phyloP scores from a whole-genome alignment of 37 sponge, comb jelly and placozoan species.

The Oopsacas minuta region DNA sequence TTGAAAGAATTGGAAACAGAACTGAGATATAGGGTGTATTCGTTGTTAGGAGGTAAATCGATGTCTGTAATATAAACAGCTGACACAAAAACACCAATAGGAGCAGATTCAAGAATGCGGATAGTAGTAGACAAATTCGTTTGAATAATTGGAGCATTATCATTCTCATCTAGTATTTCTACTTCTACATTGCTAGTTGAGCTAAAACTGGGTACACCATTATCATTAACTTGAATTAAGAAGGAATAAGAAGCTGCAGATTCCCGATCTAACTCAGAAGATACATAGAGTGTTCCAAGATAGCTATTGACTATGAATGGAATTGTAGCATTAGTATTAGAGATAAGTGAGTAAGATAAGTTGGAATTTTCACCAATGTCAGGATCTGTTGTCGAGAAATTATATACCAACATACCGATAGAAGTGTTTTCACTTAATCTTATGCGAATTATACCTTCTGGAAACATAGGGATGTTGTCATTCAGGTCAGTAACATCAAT shows the following conservation, averaged over 20 bases:
- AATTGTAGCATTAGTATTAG: neutral
- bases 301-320: neutral
- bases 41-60: slow-evolving; percentile 9
- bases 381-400: neutral
- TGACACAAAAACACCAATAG: neutral
- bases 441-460: neutral
- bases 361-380: neutral
- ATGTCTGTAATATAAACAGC: slow-evolving; percentile 20
- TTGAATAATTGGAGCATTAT: slow-evolving; percentile 6
- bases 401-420: neutral
- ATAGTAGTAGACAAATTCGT: neutral
- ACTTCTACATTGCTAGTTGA: neutral
- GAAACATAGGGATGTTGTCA: neutral
- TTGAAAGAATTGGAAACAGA: slow-evolving; percentile 21
- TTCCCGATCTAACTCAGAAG: neutral
- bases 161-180: slow-evolving; percentile 24
- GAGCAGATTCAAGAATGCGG: slow-evolving; percentile 15
- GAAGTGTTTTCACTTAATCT: neutral
- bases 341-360: neutral
- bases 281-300: neutral
- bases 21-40: slow-evolving; percentile 4
- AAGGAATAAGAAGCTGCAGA: neutral
- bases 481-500: neutral
- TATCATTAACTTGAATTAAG: neutral
- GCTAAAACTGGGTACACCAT: neutral